Evolutionary conservation across 2,888 invertebrate species (phyloP), one percentile per base, ranked within the genome.

Genomic region (Caenorhabditis parvicauda): DNA sequence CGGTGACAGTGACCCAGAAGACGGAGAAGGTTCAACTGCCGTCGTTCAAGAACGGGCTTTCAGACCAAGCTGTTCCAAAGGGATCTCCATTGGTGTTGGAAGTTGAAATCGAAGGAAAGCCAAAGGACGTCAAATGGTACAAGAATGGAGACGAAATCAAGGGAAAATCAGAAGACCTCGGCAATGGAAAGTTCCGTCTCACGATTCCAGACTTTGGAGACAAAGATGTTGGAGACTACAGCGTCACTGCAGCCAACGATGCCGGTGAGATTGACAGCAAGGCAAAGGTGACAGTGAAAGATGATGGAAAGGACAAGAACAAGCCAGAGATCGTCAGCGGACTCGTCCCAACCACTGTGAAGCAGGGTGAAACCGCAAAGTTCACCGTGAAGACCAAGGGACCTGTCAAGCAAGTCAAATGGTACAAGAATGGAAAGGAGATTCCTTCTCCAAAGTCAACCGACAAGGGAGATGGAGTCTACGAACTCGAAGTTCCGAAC

Each of bases 291-390:
- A 63, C 57, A 24, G 63, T 71, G n/a, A 46, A 59, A 41, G 47
- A 47, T 25, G 56, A 53, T 43, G 60, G 55, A 50, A 47, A 52
- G 53, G 60, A 56, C 48, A 65, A 62, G 29, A 57, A 43, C 29
- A 70, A 67, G 59, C 77, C 77, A 7, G 66, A 74, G 53, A 74
- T 92, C 76, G 87, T 88, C 35, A 89, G 89, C 82, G 88, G 88
- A 55, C 83, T 92, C 21, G 86, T 88, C 42, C 82, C 83, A 80
- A 77, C 77, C 57, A 80, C 81, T 0, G 88, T 92, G 2, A 88
- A 89, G 59, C 91, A 90, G 75, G 92, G 92, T 0, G 88, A 89
- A 56, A 89, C 89, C 0, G 85, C 93, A 41, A 89, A 88, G 60
- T 83, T 94, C 62, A 70, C 71, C 35, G 71, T 75, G 42, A 67